Percentiles rank a stretch among this genome's conserved stretches.
These are phyloP conservation scores for Lampropteryx suffumata DNA, from an alignment of 2,888 invertebrate genomes.

Conservation along the genomic window DNA sequence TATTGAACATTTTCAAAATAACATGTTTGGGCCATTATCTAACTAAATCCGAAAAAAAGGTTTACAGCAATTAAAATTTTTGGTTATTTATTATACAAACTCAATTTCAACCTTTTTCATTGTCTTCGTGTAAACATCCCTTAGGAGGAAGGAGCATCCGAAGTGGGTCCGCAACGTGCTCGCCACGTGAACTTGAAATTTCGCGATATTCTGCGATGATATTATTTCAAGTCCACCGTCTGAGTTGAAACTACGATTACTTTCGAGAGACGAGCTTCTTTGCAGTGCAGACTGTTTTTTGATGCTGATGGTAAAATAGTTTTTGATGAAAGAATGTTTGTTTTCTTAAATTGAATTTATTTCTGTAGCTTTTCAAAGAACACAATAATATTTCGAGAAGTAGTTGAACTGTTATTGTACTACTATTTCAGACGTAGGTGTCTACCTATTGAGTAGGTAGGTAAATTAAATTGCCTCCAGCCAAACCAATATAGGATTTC, in stretches of 20 bases:
- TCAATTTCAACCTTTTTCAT: neutral
- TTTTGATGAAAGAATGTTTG: slow-evolving; percentile 19
- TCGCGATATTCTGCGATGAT: slow-evolving; percentile 37
- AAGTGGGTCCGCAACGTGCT: slow-evolving; percentile 33
- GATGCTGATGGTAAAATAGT: slow-evolving; percentile 16
- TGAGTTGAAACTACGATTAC: slow-evolving; percentile 34
- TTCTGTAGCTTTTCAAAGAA: neutral
- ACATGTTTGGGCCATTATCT: no score
- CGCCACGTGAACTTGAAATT: slow-evolving; percentile 44
- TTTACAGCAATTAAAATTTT: no score
- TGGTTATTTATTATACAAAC: no score
- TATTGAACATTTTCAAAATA: no score
- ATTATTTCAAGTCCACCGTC: slow-evolving; percentile 39
- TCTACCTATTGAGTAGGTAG: no score
- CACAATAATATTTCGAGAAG: no score
- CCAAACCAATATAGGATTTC: no score
- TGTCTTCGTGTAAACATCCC: slow-evolving; percentile 3
- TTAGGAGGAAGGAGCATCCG: neutral
- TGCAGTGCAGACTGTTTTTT: slow-evolving; percentile 19
- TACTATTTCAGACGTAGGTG: no score
- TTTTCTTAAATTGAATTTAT: slow-evolving; percentile 16
- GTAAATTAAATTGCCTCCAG: neutral
- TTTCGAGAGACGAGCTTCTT: slow-evolving; percentile 25
- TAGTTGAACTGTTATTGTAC: neutral
- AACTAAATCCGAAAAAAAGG: no score